phyloP scores from a whole-genome alignment of 2,797 vertebrate species.

The Pristis pectinata region DNA sequence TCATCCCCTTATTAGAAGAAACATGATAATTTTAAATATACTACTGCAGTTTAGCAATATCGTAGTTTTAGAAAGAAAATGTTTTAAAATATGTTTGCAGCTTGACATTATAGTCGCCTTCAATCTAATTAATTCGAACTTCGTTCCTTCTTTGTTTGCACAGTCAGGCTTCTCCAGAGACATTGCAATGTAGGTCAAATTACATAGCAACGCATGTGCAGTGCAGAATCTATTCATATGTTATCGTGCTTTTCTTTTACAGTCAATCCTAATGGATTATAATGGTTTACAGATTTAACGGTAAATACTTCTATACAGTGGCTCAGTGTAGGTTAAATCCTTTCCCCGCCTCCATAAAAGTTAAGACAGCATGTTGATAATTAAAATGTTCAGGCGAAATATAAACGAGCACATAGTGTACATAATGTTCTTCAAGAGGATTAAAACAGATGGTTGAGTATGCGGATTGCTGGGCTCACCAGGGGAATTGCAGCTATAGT shows the following conservation, averaged over 20 bases:
- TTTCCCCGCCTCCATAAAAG: background rate
- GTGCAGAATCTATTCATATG: background rate
- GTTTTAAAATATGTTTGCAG: background rate
- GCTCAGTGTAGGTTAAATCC: background rate
- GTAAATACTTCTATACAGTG: background rate
- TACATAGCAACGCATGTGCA: conserved; percentile 37
- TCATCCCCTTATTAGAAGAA: background rate
- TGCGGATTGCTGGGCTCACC: conserved; percentile 2
- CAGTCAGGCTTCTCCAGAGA: conserved; percentile 14
- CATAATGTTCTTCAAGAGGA: background rate
- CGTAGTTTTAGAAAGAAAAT: background rate
- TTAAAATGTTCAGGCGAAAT: conserved; percentile 26
- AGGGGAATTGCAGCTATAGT: background rate
- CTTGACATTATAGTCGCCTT: conserved; percentile 6
- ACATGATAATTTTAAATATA: background rate
- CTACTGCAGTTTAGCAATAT: background rate
- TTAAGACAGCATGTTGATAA: conserved; percentile 1
- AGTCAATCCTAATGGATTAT: background rate
- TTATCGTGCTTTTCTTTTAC: background rate
- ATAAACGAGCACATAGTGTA: conserved; percentile 7
- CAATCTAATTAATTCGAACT: background rate
- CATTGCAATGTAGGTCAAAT: conserved; percentile 37
- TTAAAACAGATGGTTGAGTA: conserved; percentile 22
- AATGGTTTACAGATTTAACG: background rate
- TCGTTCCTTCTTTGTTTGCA: conserved; percentile 31